These are phyloP conservation scores for Dendronephthya gigantea DNA, from an alignment of 64 coral and sea anemone genomes.

Conservation along the genomic window DNA sequence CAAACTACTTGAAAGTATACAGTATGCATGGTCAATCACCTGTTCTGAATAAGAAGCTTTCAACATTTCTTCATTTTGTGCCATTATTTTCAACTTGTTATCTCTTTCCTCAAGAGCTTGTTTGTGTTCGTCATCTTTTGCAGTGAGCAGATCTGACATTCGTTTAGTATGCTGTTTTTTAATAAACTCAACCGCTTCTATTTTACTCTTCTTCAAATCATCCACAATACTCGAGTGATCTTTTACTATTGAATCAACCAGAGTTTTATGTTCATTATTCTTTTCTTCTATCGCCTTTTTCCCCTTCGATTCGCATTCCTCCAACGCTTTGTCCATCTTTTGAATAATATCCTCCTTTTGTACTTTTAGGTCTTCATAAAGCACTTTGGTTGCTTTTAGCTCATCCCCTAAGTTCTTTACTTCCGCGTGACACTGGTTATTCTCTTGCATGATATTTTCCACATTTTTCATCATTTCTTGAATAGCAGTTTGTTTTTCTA, in stretches of 20 bases:
- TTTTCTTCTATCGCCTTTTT: constrained; percentile 67
- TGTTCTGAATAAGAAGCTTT: constrained; percentile 62
- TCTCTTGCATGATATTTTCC: constrained; percentile 31
- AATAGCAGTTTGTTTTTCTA: constrained; percentile 80
- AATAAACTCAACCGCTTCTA: constrained; percentile 75
- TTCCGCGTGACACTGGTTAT: neutral
- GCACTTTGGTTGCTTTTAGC: constrained; percentile 45
- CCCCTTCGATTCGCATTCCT: constrained; percentile 71
- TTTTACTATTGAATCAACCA: neutral
- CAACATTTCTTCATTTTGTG: constrained; percentile 74
- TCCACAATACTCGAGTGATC: constrained; percentile 33
- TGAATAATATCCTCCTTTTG: constrained; percentile 92
- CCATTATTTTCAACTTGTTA: constrained; percentile 55
- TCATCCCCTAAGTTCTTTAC: neutral
- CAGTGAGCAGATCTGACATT: constrained; percentile 47
- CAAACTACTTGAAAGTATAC: too few relatives aligned
- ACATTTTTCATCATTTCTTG: constrained; percentile 97
- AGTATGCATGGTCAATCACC: constrained; percentile 19
- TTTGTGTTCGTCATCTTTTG: constrained; percentile 63
- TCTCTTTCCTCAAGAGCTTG: constrained; percentile 60
- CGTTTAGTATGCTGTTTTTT: constrained; percentile 75
- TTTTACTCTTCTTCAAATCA: constrained; percentile 77
- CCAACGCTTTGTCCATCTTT: constrained; percentile 93
- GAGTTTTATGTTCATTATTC: constrained; percentile 12
- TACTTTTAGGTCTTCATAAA: constrained; percentile 66